These are phyloP conservation scores for Empidonax traillii DNA, from an alignment of 2,113 vertebrate species.

Conservation along the genomic window DNA sequence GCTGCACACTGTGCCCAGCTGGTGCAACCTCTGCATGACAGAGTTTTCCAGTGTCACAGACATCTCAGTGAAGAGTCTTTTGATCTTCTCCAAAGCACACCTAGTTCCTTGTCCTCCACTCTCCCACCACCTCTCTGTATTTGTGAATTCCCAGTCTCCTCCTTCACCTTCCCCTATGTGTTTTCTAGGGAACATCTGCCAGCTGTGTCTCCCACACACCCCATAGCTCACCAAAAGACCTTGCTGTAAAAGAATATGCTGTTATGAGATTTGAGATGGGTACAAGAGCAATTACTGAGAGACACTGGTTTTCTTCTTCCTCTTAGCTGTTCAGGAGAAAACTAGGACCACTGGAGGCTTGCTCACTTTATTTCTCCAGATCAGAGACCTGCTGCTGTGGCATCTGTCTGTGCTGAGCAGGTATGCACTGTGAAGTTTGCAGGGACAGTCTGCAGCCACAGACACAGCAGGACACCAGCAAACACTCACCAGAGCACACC, in stretches of 20 bases:
- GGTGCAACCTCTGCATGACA: rapidly evolving
- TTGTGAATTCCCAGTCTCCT: background rate
- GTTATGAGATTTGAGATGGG: background rate
- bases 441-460: background rate
- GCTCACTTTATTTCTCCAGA: background rate
- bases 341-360: background rate
- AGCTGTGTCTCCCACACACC: background rate
- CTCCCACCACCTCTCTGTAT: background rate
- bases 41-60: background rate
- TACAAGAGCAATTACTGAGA: background rate
- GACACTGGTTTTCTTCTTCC: background rate
- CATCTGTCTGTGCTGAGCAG: background rate
- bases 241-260: background rate
- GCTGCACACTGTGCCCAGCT: background rate
- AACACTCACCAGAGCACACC: background rate
- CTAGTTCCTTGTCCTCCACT: background rate
- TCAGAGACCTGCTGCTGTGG: background rate
- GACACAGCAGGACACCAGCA: background rate
- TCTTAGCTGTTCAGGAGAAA: background rate
- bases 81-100: background rate
- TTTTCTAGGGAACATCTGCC: background rate
- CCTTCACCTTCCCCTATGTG: background rate
- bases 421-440: background rate
- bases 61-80: background rate
- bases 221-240: background rate